phyloP scores from a whole-genome alignment of 1,140 invertebrate genomes.

The Vollenhovia emeryi region DNA sequence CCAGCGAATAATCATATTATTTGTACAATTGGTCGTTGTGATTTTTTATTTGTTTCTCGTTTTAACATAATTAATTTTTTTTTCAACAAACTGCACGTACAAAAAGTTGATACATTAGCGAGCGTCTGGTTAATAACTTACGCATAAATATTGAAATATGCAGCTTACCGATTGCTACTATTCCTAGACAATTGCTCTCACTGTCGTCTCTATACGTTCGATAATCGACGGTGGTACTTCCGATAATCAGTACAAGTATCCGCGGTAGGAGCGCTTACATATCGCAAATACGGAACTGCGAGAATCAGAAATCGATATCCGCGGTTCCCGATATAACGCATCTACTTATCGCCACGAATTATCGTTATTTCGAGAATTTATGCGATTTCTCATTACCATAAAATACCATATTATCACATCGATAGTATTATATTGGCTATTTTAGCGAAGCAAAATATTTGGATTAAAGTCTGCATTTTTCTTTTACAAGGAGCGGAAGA shows the following conservation, averaged over 20 bases:
- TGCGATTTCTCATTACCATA: conserved; percentile 23
- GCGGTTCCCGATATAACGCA: conserved; percentile 30
- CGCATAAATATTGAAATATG: conserved; percentile 50
- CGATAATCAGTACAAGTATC: conserved; percentile 68
- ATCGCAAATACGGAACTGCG: conserved; percentile 46
- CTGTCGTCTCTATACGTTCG: conserved; percentile 47
- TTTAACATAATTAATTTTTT: neutral
- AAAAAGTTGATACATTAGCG: conserved; percentile 43
- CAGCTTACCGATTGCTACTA: conserved; percentile 47
- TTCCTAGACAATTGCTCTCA: conserved; percentile 63
- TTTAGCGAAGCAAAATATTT: neutral
- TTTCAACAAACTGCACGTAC: neutral
- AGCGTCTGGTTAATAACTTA: conserved; percentile 10
- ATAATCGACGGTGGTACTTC: conserved; percentile 62
- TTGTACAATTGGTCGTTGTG: neutral
- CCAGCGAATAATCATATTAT: neutral
- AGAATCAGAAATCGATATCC: conserved; percentile 54
- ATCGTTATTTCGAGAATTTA: conserved; percentile 39
- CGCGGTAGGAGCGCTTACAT: conserved; percentile 38
- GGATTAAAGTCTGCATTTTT: neutral
- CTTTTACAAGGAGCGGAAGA: neutral
- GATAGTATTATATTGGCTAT: neutral
- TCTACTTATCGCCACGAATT: conserved; percentile 41
- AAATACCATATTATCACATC: conserved; percentile 12
- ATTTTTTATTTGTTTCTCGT: neutral